Conservation (phyloP, 1,140 invertebrate species). For the Drosophila asahinai region DNA sequence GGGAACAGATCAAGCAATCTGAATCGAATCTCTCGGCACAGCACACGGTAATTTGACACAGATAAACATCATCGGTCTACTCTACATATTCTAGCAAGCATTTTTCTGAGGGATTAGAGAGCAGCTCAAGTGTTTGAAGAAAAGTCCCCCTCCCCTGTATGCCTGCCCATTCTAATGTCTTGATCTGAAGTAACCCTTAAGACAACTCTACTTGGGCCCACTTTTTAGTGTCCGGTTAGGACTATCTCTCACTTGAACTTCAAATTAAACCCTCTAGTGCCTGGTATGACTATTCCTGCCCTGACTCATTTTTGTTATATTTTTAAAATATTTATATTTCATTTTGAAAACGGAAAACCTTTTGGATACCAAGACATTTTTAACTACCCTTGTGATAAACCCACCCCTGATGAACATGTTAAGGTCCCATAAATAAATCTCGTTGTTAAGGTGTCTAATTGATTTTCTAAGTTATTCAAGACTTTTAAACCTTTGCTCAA, state of each 20-base stretch:
- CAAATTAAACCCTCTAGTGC: too few species aligned
- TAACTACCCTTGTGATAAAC: not conserved
- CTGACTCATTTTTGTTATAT: too few species aligned
- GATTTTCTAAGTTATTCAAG: too few species aligned
- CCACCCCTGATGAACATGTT: not conserved
- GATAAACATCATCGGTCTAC: constrained; percentile 40
- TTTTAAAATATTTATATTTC: too few species aligned
- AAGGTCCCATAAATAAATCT: not conserved
- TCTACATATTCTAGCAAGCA: constrained; percentile 29
- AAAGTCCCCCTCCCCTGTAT: constrained; percentile 2
- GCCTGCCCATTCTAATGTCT: not conserved
- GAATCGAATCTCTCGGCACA: constrained; percentile 97
- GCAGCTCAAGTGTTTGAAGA: constrained; percentile 26
- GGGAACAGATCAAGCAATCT: constrained; percentile 97
- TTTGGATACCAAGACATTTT: not conserved
- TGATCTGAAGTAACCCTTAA: not conserved
- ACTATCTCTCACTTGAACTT: not conserved
- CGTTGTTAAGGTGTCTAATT: not conserved
- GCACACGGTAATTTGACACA: constrained; percentile 89
- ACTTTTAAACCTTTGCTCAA: not conserved
- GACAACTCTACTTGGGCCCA: too few species aligned
- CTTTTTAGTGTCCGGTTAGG: not conserved
- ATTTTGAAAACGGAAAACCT: too few species aligned
- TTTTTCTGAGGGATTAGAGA: constrained; percentile 32
- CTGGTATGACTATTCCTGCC: too few species aligned